Evolutionary conservation across 2,797 vertebrate species (phyloP), one percentile per base, ranked within the genome.

Genomic region (Smutsia gigantea): DNA sequence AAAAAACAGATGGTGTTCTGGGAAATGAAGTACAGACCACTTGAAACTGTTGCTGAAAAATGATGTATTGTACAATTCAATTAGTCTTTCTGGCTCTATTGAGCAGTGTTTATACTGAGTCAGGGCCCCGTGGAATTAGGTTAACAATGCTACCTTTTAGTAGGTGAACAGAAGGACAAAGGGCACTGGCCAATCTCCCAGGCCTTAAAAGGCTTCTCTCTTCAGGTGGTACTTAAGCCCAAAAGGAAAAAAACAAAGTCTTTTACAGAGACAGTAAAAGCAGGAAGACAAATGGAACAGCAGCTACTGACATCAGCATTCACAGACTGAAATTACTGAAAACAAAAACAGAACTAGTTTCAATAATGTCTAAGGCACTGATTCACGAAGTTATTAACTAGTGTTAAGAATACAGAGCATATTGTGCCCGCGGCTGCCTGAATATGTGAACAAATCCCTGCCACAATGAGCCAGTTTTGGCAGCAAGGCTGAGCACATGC

Each of bases 31-130:
- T 94, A 83, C 57, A 97, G 97, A 97, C 94, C 94, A 98, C 97
- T 96, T 97, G 95, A 98, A 98, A 97, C 91, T 93, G 96, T 96
- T 98, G 97, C 31, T 97, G 96, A 98, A 98, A 98, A 97, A 97
- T 96, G 97, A 96, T 88, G 96, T 57, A 78, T 97, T 98, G 95
- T 96, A 96, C 25, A 49, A 98, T 97, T 98, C 97, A 98, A 90
- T 98, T 98, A 98, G 97, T 96, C 93, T 93, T 97, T 87, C 93
- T 88, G 90, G 77, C 94, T 95, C 96, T 94, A 90, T 86, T 97
- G 96, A 97, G 85, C 84, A 94, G 71, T 98, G 97, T 98, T 98
- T 98, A 98, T 96, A 97, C 51, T 96, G 97, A 97, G 92, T 55
- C 7, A n/a, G 94, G 51, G 93, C 69, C 96, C 74, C 64, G 81